Base-by-base conservation (phyloP, 2,113 vertebrate genomes). In the Lates calcarifer region DNA sequence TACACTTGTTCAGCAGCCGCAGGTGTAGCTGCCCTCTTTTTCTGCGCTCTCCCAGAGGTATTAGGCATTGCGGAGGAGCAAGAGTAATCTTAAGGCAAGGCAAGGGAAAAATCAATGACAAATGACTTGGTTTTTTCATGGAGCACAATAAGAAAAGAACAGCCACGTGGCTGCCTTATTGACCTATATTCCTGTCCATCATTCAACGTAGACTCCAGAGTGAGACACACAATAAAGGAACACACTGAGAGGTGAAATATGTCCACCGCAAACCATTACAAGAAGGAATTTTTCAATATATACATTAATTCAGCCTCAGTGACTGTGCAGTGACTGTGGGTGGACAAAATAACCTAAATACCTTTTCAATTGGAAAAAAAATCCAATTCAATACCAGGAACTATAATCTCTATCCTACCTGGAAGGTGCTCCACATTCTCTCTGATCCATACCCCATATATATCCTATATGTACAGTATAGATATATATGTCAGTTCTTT, bases 1-100 rank as follows among this genome's bases (percentile, higher is more conserved):
- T 97, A 97, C 97, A 98, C 97, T 98, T 98, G 97, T 98, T 97
- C 96, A 92, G 95, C 95, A 94, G 95, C 96, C 96, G 92, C 97
- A 98, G 97, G 97, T 98, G 97, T 97, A 97, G 95, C 94, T 95
- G 94, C 91, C 90, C 94, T 91, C 92, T 92, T 95, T 95, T 93
- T 47, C 82, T 67, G 45, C 28, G 2, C 93, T 90, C 94, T 95
- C 81, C 90, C 93, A 94, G 92, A 95, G 93, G 94, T 93, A 92
- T 81, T 55, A 33, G 93, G 90, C 91, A 72, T 93, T 77, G 72
- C 33, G 84, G 70, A 90, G 89, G 79, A 94, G 91, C 90, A 92
- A 95, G 93, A 93, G 92, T 95, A 79, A 87, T 90, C 79, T 74
- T 26, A 78, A 79, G 53, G 60, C 64, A 60, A 89, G 77, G 39